Evolutionary conservation across 2,888 invertebrate genomes (phyloP).

Genomic region (Phorcus lineatus): DNA sequence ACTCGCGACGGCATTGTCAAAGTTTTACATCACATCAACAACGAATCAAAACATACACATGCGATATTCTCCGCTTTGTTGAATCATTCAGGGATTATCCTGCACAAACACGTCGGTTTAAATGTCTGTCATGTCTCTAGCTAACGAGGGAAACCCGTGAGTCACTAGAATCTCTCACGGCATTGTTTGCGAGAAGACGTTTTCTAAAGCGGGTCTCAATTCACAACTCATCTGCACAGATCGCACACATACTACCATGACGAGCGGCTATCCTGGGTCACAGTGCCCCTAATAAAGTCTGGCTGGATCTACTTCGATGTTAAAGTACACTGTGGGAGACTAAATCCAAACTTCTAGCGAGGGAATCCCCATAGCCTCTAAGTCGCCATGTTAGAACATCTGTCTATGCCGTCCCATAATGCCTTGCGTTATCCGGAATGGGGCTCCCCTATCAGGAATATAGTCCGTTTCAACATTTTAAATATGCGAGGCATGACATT

Average conservation of each 20-base stretch:
- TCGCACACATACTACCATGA: neutral
- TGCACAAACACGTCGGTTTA: neutral
- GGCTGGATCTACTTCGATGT: neutral
- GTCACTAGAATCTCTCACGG: constrained; percentile 15
- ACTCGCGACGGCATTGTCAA: constrained; percentile 56
- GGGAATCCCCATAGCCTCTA: constrained; percentile 41
- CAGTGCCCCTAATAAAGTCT: neutral
- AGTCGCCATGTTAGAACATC: constrained; percentile 64
- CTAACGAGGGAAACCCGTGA: constrained; percentile 17
- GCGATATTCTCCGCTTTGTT: neutral
- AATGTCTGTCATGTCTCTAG: constrained; percentile 17
- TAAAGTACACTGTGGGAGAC: neutral
- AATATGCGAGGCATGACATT: neutral
- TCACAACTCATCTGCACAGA: neutral
- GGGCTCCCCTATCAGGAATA: constrained; percentile 11
- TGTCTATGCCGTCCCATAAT: constrained; percentile 48
- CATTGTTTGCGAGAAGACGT: constrained; percentile 20
- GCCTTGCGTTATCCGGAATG: constrained; percentile 27
- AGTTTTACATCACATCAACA: neutral
- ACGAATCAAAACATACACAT: constrained; percentile 11
- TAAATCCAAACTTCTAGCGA: constrained; percentile 29
- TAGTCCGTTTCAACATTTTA: constrained; percentile 9
- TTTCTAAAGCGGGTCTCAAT: constrained; percentile 17
- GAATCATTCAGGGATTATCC: neutral
- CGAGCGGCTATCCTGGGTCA: neutral